Conservation (phyloP, 2,888 invertebrate species). For the Diarsia rubi region DNA sequence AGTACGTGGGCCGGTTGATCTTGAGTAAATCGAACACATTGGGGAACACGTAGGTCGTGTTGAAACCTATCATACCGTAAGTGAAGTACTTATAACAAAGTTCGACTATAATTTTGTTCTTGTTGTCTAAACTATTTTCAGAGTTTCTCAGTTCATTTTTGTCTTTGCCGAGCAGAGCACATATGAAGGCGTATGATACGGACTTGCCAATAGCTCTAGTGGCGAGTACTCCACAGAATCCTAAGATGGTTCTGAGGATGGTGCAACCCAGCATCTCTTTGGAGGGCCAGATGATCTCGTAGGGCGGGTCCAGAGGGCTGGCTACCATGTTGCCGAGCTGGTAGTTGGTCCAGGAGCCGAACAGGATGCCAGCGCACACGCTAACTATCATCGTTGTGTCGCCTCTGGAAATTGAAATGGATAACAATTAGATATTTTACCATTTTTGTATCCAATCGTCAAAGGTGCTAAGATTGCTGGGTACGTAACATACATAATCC, state of each 20-base stretch:
- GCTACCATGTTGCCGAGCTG: slow-evolving; percentile 93
- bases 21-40: slow-evolving; percentile 94
- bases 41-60: slow-evolving; percentile 94
- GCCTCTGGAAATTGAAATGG: slow-evolving; percentile 91
- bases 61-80: slow-evolving; percentile 95
- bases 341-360: slow-evolving; percentile 96
- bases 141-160: slow-evolving; percentile 92
- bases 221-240: slow-evolving; percentile 94
- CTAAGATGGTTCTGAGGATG: slow-evolving; percentile 93
- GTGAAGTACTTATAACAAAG: slow-evolving; percentile 96
- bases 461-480: neutral
- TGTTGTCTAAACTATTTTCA: slow-evolving; percentile 92
- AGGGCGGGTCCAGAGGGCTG: slow-evolving; percentile 92
- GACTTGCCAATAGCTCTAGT: slow-evolving; percentile 93
- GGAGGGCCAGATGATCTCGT: slow-evolving; percentile 95
- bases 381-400: slow-evolving; percentile 97
- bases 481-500: neutral
- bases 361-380: slow-evolving; percentile 94
- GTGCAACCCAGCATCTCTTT: slow-evolving; percentile 93
- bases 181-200: slow-evolving; percentile 93
- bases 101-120: slow-evolving; percentile 94
- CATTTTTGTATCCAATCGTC: neutral
- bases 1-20: slow-evolving; percentile 96
- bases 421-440: neutral
- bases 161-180: slow-evolving; percentile 93